Evolutionary conservation across 1,140 invertebrate genomes (phyloP).

Genomic region (honey bee (Apis mellifera)): Amel_HAv3.1 CM009937.2:4247001-4247500

Average conservation of each 20-base stretch:
- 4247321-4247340: slow-evolving; percentile 30
- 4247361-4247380: slow-evolving; percentile 44
- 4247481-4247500: slow-evolving; percentile 38
- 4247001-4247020: no score
- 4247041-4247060: no score
- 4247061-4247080: no score
- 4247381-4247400: slow-evolving; percentile 44
- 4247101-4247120: no score
- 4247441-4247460: slow-evolving; percentile 60
- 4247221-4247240: neutral
- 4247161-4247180: neutral
- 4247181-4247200: neutral
- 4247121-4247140: neutral
- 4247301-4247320: slow-evolving; percentile 10
- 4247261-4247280: slow-evolving; percentile 57
- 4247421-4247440: slow-evolving; percentile 54
- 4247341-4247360: neutral
- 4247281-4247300: slow-evolving; percentile 50
- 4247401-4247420: slow-evolving; percentile 63
- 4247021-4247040: no score
- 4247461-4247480: slow-evolving; percentile 12
- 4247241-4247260: slow-evolving; percentile 58
- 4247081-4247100: no score
- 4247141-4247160: neutral
- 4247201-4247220: slow-evolving; percentile 25